Conservation (phyloP, 2,797 vertebrate genomes). For the Acipenser oxyrinchus region DNA sequence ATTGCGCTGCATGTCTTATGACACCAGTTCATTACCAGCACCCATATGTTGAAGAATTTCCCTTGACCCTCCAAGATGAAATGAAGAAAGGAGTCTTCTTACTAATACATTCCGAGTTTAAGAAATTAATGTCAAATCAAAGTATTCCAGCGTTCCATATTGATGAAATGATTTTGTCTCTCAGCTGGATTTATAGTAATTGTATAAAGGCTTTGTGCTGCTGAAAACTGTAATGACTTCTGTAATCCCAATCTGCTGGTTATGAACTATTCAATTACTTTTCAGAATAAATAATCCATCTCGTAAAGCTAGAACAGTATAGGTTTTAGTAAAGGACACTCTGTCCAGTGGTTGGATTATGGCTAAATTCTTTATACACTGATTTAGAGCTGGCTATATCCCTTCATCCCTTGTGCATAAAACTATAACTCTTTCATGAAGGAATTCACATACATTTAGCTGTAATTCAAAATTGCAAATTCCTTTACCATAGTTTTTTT, state of each 20-base stretch:
- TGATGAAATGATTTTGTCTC: constrained; percentile 51
- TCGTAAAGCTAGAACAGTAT: constrained; percentile 47
- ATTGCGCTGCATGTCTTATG: constrained; percentile 33
- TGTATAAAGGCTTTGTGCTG: constrained; percentile 61
- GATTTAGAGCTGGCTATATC: background rate
- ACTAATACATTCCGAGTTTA: constrained; percentile 51
- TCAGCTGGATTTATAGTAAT: constrained; percentile 55
- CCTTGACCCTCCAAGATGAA: constrained; percentile 40
- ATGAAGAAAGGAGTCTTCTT: constrained; percentile 60
- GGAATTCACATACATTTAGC: too few relatives aligned
- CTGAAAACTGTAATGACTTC: constrained; percentile 64
- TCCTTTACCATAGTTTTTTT: too few relatives aligned
- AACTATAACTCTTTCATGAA: too few relatives aligned
- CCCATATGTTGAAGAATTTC: constrained; percentile 55
- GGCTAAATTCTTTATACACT: constrained; percentile 26
- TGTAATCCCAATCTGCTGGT: constrained; percentile 67
- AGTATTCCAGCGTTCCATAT: constrained; percentile 41
- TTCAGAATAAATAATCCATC: constrained; percentile 58
- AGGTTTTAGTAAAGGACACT: constrained; percentile 34
- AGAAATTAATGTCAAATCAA: constrained; percentile 40
- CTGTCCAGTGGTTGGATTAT: constrained; percentile 36
- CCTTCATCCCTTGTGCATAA: too few relatives aligned
- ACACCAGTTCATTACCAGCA: constrained; percentile 31
- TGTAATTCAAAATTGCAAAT: too few relatives aligned
- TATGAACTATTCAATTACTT: constrained; percentile 67